A percentile compares a stretch with the other conserved stretches of the same genome.
Evolutionary conservation across 2,797 vertebrate species (phyloP).

Genomic region (Cyprinella venusta): DNA sequence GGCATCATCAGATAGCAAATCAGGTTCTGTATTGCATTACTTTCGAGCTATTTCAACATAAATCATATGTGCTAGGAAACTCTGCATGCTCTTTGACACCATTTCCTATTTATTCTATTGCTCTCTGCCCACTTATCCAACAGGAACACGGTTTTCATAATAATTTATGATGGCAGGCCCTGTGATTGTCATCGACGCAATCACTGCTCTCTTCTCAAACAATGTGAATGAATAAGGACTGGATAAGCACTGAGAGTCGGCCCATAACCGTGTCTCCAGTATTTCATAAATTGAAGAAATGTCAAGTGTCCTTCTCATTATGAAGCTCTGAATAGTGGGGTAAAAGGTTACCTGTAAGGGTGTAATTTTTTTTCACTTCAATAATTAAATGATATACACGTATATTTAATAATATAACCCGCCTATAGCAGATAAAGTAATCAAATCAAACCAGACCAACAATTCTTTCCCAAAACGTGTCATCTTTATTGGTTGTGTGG

Average conservation of each 20-base stretch:
- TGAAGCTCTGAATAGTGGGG: conserved; percentile 37
- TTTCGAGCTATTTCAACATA: conserved; percentile 7
- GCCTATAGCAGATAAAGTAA: conserved; percentile 48
- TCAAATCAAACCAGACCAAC: conserved; percentile 50
- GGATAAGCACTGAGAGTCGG: conserved; percentile 39
- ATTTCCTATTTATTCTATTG: conserved; percentile 1
- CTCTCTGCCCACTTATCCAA: conserved; percentile 29
- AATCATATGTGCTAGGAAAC: not conserved
- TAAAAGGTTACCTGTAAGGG: conserved; percentile 34
- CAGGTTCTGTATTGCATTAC: not conserved
- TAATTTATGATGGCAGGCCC: conserved; percentile 40
- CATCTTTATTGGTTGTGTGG: conserved; percentile 39
- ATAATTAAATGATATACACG: conserved; percentile 51
- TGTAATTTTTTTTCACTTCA: conserved; percentile 33
- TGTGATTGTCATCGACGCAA: conserved; percentile 44
- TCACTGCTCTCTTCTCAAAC: conserved; percentile 43
- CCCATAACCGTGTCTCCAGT: conserved; percentile 40
- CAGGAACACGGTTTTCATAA: conserved; percentile 38
- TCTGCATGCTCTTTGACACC: not conserved
- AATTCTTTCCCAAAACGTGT: conserved; percentile 17
- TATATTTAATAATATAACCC: conserved; percentile 58
- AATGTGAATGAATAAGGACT: conserved; percentile 47
- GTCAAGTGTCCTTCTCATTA: conserved; percentile 57
- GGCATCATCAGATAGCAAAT: not conserved
- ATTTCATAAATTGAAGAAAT: conserved; percentile 57